phyloP scores from a whole-genome alignment of 1,140 invertebrate genomes.

The Protaetia brevitarsis region DNA sequence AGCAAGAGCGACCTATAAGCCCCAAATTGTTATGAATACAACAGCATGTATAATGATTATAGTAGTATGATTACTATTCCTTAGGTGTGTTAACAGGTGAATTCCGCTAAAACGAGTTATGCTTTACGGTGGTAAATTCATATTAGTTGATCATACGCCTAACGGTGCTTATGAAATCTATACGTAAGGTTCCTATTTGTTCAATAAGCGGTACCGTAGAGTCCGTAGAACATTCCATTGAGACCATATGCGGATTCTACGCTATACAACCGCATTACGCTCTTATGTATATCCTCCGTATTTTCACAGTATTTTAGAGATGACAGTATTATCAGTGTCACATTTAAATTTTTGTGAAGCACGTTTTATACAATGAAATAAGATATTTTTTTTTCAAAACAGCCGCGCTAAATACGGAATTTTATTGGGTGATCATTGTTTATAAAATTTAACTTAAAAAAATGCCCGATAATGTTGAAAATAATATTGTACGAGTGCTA shows the following conservation, averaged over 20 bases:
- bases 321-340: not conserved
- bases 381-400: not conserved
- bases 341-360: conserved; percentile 11
- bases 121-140: not conserved
- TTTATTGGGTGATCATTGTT: conserved; percentile 7
- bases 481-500: conserved; percentile 48
- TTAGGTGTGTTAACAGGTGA: conserved; percentile 18
- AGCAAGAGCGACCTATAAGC: not conserved
- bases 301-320: conserved; percentile 15
- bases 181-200: not conserved
- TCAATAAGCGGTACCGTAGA: not conserved
- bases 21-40: not conserved
- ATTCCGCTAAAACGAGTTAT: not conserved
- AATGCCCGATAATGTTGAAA: conserved; percentile 52
- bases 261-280: not conserved
- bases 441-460: conserved; percentile 20
- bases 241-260: not conserved
- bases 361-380: not conserved
- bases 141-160: not conserved
- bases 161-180: not conserved
- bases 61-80: not conserved
- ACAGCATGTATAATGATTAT: no score
- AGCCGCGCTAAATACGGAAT: not conserved
- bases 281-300: not conserved
- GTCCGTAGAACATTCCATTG: not conserved